A percentile compares a stretch with the other conserved stretches of the same genome.
These are phyloP conservation scores for Aethina tumida DNA, from an alignment of 1,140 invertebrate species.

Conservation along the genomic window DNA sequence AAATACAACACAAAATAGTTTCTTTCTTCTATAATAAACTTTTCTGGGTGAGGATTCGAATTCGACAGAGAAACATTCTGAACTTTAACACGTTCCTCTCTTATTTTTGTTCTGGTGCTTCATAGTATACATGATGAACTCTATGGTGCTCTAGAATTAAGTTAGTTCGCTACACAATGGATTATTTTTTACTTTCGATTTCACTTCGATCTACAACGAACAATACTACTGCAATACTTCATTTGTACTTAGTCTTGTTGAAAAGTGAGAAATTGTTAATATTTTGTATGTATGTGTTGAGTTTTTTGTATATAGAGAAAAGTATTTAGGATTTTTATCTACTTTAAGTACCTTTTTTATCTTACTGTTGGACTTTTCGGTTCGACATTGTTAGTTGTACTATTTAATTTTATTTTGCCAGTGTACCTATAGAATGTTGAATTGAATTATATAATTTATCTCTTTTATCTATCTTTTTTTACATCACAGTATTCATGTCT, in stretches of 20 bases:
- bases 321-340: constrained; percentile 21
- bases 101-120: constrained; percentile 34
- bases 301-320: constrained; percentile 24
- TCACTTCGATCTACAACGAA: constrained; percentile 21
- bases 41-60: background rate
- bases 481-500: constrained; percentile 25
- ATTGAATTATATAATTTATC: constrained; percentile 21
- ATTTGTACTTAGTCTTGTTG: constrained; percentile 16
- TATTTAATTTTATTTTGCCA: constrained; percentile 23
- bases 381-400: constrained; percentile 21
- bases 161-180: constrained; percentile 12
- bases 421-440: constrained; percentile 25
- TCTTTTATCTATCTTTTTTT: constrained; percentile 22
- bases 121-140: constrained; percentile 25
- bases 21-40: background rate
- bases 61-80: constrained; percentile 19
- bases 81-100: constrained; percentile 32
- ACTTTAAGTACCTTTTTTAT: constrained; percentile 30
- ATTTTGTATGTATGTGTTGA: constrained; percentile 21
- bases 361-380: constrained; percentile 16
- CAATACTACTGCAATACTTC: constrained; percentile 22
- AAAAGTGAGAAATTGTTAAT: constrained; percentile 18
- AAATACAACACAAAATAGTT: constrained; percentile 5
- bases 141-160: constrained; percentile 36
- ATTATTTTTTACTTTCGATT: constrained; percentile 13